A percentile compares a stretch with the other conserved stretches of the same genome.
Conservation (phyloP, 2,113 vertebrate species). For the Tor tambroides region DNA sequence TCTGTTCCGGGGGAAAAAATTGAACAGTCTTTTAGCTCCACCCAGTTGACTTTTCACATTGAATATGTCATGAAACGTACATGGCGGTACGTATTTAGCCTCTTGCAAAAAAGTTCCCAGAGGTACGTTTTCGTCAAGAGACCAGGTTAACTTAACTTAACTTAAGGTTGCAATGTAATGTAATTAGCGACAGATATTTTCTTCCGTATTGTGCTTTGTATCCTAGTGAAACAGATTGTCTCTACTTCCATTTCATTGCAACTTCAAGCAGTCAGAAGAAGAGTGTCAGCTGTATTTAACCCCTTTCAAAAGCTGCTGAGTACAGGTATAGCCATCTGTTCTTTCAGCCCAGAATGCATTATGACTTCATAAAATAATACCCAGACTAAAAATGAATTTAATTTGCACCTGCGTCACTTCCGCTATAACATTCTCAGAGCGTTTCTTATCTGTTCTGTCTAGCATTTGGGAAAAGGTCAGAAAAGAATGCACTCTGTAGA, state of each 20-base stretch:
- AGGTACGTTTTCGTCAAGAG: too few relatives aligned
- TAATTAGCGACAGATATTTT: neutral
- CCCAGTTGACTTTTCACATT: too few relatives aligned
- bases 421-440: conserved; percentile 52
- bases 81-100: too few relatives aligned
- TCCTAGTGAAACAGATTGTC: too few relatives aligned
- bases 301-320: conserved; percentile 51
- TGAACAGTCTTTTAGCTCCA: too few relatives aligned
- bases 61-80: too few relatives aligned
- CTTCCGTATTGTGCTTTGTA: too few relatives aligned
- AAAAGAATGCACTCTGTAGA: conserved; percentile 43
- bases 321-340: conserved; percentile 42
- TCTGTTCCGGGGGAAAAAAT: too few relatives aligned
- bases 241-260: too few relatives aligned
- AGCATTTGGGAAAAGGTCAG: conserved; percentile 62
- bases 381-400: conserved; percentile 6
- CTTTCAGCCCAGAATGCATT: conserved; percentile 21
- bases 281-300: neutral
- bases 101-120: too few relatives aligned
- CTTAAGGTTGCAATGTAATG: neutral
- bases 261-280: neutral
- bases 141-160: too few relatives aligned
- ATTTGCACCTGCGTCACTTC: conserved; percentile 46
- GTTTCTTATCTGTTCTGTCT: conserved; percentile 56
- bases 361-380: neutral